Conservation (phyloP, 2,888 invertebrate genomes). For the Drosophila pullipes region DNA sequence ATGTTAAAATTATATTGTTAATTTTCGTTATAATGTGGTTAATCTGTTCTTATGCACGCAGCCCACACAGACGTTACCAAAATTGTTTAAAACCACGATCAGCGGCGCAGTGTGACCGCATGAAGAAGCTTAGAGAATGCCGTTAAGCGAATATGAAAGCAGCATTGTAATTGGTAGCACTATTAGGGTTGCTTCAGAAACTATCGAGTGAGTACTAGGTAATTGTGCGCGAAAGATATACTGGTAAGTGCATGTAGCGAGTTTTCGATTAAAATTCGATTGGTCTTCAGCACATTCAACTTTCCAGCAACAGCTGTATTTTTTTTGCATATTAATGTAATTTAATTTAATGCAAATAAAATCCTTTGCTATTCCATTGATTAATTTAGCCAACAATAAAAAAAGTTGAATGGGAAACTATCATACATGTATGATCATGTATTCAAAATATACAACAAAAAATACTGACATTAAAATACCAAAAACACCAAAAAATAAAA, state of each 20-base stretch:
- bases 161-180: not conserved
- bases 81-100: constrained; percentile 18
- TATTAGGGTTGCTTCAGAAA: not conserved
- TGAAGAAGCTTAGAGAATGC: not conserved
- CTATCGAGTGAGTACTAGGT: constrained; percentile 12
- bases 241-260: not conserved
- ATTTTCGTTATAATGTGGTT: not conserved
- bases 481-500: not conserved
- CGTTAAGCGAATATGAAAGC: not conserved
- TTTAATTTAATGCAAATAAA: not conserved
- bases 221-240: not conserved
- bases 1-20: not conserved
- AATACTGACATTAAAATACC: constrained; percentile 18
- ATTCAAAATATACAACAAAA: constrained; percentile 3
- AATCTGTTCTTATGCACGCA: not conserved
- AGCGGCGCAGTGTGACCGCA: constrained; percentile 15
- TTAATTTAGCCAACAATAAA: not conserved
- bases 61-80: not conserved
- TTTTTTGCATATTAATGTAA: too few species aligned
- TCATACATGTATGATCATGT: constrained; percentile 1
- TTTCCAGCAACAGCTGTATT: not conserved
- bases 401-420: not conserved
- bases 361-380: not conserved
- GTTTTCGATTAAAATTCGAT: not conserved
- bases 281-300: not conserved